Conservation (phyloP, 2,113 vertebrate species). For the Peromyscus leucopus region DNA sequence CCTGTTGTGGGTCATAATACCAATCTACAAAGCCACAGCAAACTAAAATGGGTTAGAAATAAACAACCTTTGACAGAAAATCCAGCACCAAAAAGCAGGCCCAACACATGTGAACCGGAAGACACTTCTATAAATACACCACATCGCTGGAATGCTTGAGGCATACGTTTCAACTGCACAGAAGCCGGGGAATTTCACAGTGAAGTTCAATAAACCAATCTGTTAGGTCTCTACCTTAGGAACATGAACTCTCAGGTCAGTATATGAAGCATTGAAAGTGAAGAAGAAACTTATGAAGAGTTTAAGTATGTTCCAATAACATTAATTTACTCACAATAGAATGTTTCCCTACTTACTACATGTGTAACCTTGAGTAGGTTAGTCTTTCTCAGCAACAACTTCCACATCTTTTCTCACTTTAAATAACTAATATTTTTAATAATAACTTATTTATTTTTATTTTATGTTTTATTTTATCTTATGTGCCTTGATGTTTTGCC, state of each 20-base stretch:
- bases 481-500: background rate
- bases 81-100: slow-evolving; percentile 68
- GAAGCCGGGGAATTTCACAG: slow-evolving; percentile 78
- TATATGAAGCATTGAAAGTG: slow-evolving; percentile 33
- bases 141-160: slow-evolving; percentile 71
- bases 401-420: background rate
- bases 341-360: background rate
- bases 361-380: background rate
- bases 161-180: slow-evolving; percentile 68
- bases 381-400: slow-evolving; percentile 40
- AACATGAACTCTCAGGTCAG: slow-evolving; percentile 24
- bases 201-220: slow-evolving; percentile 58
- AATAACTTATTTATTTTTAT: background rate
- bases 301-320: background rate
- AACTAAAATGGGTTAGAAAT: slow-evolving; percentile 80
- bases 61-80: slow-evolving; percentile 83
- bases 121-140: slow-evolving; percentile 81
- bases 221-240: slow-evolving; percentile 48
- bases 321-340: slow-evolving; percentile 18
- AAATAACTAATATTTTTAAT: background rate
- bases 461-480: background rate
- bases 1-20: slow-evolving; percentile 73
- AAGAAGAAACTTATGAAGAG: slow-evolving; percentile 48
- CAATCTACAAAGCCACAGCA: slow-evolving; percentile 76
- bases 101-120: slow-evolving; percentile 77